Base-by-base conservation (phyloP, 2,888 invertebrate genomes). In the Spodoptera exigua region DNA sequence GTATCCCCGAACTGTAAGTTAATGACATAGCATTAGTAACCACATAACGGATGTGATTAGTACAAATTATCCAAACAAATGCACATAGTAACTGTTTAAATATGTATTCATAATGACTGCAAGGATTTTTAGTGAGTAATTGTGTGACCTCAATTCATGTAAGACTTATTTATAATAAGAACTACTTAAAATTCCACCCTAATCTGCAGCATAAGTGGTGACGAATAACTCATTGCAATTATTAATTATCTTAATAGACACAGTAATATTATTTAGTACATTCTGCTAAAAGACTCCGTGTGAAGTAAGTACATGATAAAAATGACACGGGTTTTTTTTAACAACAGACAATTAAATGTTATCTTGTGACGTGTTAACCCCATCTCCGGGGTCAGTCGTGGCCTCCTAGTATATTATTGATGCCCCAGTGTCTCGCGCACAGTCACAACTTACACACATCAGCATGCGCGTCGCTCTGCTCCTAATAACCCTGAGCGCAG, bases 341-440 rank as follows among this genome's bases (percentile, higher is more conserved):
- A 44, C 52, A 61, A 44, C 35, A 56, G 5, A 67, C 64, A 77
- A 52, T 61, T 53, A 40, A 62, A 43, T 72, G 37, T 69, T 79
- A 76, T 78, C 80, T 10, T 12, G 32, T 80, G 82, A 83, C 84
- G 82, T 78, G 37, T 66, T 82, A 59, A 79, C 82, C 81, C 43
- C 69, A 78, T 65, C 83, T 80, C 80, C 80, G 78, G 83, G 82
- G 81, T 82, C 81, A 76, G 18, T 49, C 55, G 58, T 63, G 60
- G 66, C 63, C 61, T 77, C 44, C 36, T 47, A 59, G 35, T 76
- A 82, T 82, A 81, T 78, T 77, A 78, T 61, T 61, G 65, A 47
- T 54, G 59, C 43, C 52, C 46, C 54, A 47, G 44, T 39, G 76
- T 58, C 61, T 66, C 61, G 52, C 62, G 40, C 64, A 61, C 81